Evolutionary conservation across 2,797 vertebrate genomes (phyloP), one percentile per base, ranked within the genome.

Genomic region (Bovichtus diacanthus): DNA sequence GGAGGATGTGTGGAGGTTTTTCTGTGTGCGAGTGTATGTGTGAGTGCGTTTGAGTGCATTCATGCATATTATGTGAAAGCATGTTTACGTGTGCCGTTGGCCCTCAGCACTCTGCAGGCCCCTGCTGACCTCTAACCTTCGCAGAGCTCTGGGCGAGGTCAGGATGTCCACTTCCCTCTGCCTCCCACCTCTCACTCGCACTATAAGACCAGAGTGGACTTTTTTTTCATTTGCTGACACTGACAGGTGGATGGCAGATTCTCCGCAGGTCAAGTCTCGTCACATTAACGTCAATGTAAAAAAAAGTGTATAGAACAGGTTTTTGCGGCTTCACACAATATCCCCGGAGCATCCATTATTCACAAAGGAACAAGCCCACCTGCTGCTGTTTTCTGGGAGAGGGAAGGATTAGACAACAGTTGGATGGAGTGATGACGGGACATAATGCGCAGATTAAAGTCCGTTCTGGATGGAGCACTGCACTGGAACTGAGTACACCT

Each of bases 331-430:
- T 74, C 4, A 6, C 23, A 29, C 64, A 51, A 55, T 55, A 53
- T 80, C n/a, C 83, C 73, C 3, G 1, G 23, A 82, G 64, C 81
- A 64, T 72, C 64, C 51, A 82, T 88, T 85, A 85, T 82, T 85
- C 75, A 87, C 83, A 72, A 81, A 76, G 86, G 85, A 87, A 36
- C 69, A 64, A 70, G 63, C 71, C 80, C 84, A 82, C 87, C 86
- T 92, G 85, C 78, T 71, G 72, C 78, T 21, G 75, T 50, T 82
- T 56, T 65, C 70, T 39, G 69, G 55, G 27, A 77, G 70, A 47
- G 50, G 64, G 60, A 34, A 25, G 71, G 80, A 87, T 87, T 76
- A 85, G 68, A 70, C 59, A 71, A 80, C 85, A 80, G 80, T 85
- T 85, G 83, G 80, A 76, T 65, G 71, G 73, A 67, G 56, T 9